Evolutionary conservation across 2,113 vertebrate genomes (phyloP).

Genomic region (Ictidomys tridecemlineatus): DNA sequence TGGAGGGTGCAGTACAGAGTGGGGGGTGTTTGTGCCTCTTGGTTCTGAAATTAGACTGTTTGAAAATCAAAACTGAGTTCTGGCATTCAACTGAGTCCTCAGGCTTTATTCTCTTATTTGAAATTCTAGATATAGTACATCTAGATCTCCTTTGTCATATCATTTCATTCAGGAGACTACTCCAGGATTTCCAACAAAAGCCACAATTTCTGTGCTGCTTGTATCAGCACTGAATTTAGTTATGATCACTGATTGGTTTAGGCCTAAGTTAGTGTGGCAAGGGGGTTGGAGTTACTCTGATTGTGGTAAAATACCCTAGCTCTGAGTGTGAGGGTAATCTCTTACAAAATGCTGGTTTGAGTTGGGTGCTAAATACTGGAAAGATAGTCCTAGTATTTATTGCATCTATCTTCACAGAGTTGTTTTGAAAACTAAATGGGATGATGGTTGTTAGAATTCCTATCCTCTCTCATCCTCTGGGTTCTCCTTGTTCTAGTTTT

Average conservation of each 20-base stretch:
- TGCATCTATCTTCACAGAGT: not conserved
- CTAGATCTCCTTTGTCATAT: not conserved
- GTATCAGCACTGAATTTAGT: not conserved
- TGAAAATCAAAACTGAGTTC: not conserved
- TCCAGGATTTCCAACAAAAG: not conserved
- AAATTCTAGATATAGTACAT: not conserved
- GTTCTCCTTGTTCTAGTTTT: not conserved
- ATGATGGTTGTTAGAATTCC: not conserved
- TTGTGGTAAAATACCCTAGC: not conserved
- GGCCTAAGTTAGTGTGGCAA: not conserved
- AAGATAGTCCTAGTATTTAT: not conserved
- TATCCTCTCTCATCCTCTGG: not conserved
- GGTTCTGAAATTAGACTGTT: not conserved
- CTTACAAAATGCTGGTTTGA: not conserved
- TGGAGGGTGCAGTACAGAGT: not conserved
- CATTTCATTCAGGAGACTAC: not conserved
- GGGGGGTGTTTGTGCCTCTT: not conserved
- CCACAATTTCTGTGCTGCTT: not conserved
- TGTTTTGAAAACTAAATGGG: slow-evolving; percentile 41
- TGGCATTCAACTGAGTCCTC: not conserved
- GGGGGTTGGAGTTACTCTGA: not conserved
- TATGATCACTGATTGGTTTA: not conserved
- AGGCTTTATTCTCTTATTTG: not conserved
- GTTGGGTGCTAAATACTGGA: not conserved
- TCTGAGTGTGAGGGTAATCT: not conserved